Base-by-base conservation (phyloP, 2,888 invertebrate species). In the Agrotis ipsilon region DNA sequence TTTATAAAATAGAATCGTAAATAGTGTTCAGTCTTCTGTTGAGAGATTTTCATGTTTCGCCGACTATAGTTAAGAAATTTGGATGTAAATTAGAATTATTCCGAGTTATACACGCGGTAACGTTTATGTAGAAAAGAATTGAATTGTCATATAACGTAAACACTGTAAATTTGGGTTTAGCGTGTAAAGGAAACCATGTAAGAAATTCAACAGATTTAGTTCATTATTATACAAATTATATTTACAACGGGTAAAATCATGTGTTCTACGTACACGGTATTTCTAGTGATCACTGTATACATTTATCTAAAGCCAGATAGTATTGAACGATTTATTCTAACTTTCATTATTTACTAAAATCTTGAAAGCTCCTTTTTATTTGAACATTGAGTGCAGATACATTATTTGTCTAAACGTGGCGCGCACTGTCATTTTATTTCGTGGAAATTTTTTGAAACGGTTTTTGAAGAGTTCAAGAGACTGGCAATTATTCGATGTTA, bases 321-420 rank as follows among this genome's bases (percentile, higher is more conserved):
- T 93, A 92, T 93, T 91, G 91, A 93, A 93, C 91, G 90, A 91
- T 93, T 93, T 94, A 95, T 88, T 91, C 96, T 96, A 95, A 94
- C 91, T 92, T 94, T 89, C 92, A 92, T 91, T 94, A 95, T 94
- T 94, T 88, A 94, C 95, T 96, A 95, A 94, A 95, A 94, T 92
- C 89, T 96, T 93, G 95, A 95, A 92, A 96, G 96, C 96, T 96
- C 96, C 93, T 96, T 95, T 94, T 94, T 92, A 96, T 96, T 96
- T 96, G 96, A 96, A 96, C 96, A 96, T 96, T 95, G 94, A 94
- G 95, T 96, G 95, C 95, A 93, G 94, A 93, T 94, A 94, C 93
- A 89, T 91, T 94, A 95, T 95, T 95, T 95, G 93, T 94, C 95
- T 94, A 92, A 90, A 91, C 94, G 91, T 92, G 95, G 94, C 95